Conservation (phyloP, 2,113 vertebrate species). For the Nannobrachium achirus region DNA sequence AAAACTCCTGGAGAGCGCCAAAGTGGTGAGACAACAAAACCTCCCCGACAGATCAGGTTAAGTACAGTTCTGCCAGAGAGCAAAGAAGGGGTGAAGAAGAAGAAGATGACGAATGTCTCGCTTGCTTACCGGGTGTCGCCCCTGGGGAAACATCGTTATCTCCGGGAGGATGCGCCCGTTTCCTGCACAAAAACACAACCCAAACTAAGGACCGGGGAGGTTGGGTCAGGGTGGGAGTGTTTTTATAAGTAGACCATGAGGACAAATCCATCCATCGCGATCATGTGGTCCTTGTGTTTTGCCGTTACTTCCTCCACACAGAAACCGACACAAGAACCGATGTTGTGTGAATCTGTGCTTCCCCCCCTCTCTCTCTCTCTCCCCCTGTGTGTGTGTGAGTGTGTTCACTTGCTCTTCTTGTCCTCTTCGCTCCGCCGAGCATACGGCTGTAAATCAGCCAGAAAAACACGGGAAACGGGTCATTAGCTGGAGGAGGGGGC, state of each 20-base stretch:
- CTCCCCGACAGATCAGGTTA: background rate
- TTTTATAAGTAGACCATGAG: slow-evolving; percentile 42
- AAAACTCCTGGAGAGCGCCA: background rate
- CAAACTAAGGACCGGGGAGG: slow-evolving; percentile 20
- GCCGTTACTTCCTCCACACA: slow-evolving; percentile 37
- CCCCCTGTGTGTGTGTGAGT: background rate
- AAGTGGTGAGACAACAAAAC: too few relatives aligned
- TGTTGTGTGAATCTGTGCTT: slow-evolving; percentile 40
- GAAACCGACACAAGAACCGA: slow-evolving; percentile 18
- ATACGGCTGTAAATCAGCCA: slow-evolving; percentile 66
- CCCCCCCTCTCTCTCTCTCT: background rate
- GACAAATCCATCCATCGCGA: slow-evolving; percentile 62
- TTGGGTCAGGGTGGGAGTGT: background rate
- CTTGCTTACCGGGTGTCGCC: slow-evolving; percentile 79
- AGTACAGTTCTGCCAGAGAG: too few relatives aligned
- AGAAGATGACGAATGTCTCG: background rate
- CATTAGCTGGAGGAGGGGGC: slow-evolving; percentile 52
- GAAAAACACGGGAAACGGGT: slow-evolving; percentile 68
- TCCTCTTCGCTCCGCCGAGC: slow-evolving; percentile 42
- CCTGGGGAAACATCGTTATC: slow-evolving; percentile 77
- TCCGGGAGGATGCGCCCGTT: slow-evolving; percentile 48
- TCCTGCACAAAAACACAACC: slow-evolving; percentile 43
- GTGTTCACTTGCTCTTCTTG: slow-evolving; percentile 11
- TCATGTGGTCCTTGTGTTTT: background rate
- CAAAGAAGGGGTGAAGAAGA: too few relatives aligned